phyloP scores from a whole-genome alignment of 2,888 invertebrate genomes.

The Phorcus lineatus region DNA sequence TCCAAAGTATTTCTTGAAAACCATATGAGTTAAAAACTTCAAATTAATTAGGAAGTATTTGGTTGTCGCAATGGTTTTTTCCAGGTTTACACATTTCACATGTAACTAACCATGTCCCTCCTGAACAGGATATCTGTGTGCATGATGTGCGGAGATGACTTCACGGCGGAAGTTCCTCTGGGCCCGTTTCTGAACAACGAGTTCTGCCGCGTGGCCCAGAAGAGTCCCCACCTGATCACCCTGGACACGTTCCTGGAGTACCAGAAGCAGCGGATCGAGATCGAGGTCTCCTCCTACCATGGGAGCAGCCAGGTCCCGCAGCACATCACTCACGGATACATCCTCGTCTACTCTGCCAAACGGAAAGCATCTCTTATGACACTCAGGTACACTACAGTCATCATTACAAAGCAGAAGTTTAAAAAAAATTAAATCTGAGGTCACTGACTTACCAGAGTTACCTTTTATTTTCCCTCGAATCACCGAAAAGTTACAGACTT shows the following conservation, averaged over 20 bases:
- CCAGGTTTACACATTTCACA: too few relatives aligned
- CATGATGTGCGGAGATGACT: slow-evolving; percentile 97
- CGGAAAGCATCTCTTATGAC: slow-evolving; percentile 95
- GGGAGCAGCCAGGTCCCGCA: slow-evolving; percentile 85
- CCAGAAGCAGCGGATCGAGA: slow-evolving; percentile 83
- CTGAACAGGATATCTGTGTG: slow-evolving; percentile 82
- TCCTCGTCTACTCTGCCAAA: slow-evolving; percentile 95
- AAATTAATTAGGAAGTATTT: too few relatives aligned
- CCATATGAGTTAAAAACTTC: too few relatives aligned
- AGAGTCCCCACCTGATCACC: slow-evolving; percentile 85
- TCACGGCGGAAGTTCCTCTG: slow-evolving; percentile 90
- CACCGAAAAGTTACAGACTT: too few relatives aligned
- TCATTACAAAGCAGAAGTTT: too few relatives aligned
- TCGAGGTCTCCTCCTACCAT: slow-evolving; percentile 95
- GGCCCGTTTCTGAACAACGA: slow-evolving; percentile 91
- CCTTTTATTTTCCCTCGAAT: too few relatives aligned
- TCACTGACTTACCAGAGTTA: too few relatives aligned
- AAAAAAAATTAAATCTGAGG: too few relatives aligned
- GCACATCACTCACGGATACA: slow-evolving; percentile 95
- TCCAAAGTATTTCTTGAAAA: too few relatives aligned
- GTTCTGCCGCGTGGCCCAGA: slow-evolving; percentile 89
- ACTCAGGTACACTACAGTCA: slow-evolving; percentile 80
- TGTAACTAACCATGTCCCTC: too few relatives aligned
- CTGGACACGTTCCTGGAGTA: slow-evolving; percentile 94
- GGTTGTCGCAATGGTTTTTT: too few relatives aligned